phyloP scores from a whole-genome alignment of 2,797 vertebrate genomes.

The Enteromius radiatus region DNA sequence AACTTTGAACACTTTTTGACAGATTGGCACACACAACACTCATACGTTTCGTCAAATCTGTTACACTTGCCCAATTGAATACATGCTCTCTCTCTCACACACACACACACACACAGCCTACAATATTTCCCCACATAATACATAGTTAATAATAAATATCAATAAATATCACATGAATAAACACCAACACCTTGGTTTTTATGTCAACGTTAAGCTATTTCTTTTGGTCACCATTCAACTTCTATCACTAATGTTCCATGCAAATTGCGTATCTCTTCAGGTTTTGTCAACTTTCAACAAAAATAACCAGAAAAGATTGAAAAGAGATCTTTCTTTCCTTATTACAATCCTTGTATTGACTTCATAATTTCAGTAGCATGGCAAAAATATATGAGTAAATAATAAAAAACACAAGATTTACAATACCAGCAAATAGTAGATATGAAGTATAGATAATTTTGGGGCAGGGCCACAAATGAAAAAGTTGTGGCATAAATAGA shows the following conservation, averaged over 20 bases:
- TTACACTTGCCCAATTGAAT: constrained; percentile 12
- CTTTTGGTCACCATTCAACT: constrained; percentile 53
- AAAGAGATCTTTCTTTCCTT: constrained; percentile 9
- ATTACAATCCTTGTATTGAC: constrained; percentile 26
- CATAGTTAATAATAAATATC: constrained; percentile 75
- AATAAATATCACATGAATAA: constrained; percentile 64
- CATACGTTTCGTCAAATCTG: background rate
- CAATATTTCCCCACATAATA: constrained; percentile 69
- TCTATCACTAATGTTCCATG: constrained; percentile 63
- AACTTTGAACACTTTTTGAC: constrained; percentile 25
- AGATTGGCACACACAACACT: constrained; percentile 26
- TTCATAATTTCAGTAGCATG: constrained; percentile 39
- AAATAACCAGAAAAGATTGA: constrained; percentile 24
- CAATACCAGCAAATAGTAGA: constrained; percentile 55
- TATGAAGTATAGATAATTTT: background rate
- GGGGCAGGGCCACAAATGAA: background rate
- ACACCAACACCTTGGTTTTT: constrained; percentile 61
- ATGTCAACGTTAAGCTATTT: constrained; percentile 49
- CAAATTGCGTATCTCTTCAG: constrained; percentile 52
- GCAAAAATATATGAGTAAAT: constrained; percentile 18
- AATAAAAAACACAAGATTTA: constrained; percentile 42
- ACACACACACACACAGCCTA: constrained; percentile 43
- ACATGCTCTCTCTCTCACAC: constrained; percentile 35
- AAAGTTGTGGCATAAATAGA: background rate
- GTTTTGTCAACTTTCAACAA: constrained; percentile 32